phyloP scores from a whole-genome alignment of 2,113 vertebrate species.

The Hyaena hyaena region DNA sequence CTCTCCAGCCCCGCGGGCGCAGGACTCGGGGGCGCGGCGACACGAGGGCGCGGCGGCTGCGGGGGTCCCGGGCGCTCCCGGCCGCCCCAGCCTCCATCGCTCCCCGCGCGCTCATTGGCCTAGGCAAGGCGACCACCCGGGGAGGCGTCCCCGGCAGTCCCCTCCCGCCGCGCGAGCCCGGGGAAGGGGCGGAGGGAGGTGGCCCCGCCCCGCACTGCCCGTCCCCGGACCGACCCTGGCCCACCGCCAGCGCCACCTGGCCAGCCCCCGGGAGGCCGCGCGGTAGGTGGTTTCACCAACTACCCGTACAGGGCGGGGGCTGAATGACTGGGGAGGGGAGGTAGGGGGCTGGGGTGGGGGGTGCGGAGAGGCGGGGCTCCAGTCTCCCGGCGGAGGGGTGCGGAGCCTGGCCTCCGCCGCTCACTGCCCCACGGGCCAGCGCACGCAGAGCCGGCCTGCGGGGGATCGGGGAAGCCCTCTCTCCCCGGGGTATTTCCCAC shows the following conservation, averaged over 20 bases:
- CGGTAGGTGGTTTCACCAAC: neutral
- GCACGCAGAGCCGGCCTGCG: neutral
- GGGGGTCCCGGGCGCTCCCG: conserved; percentile 14
- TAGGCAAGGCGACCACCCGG: conserved; percentile 74
- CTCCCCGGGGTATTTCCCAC: neutral
- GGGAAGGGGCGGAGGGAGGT: conserved; percentile 60
- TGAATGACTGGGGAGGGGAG: neutral
- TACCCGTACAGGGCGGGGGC: neutral
- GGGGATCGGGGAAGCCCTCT: neutral
- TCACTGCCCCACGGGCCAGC: neutral
- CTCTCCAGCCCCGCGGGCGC: conserved; percentile 48
- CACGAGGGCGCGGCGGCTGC: neutral
- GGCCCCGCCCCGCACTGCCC: conserved; percentile 57
- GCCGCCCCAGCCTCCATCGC: conserved; percentile 54
- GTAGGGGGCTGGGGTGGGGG: neutral
- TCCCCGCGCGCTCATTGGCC: conserved; percentile 79
- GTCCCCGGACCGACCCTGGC: conserved; percentile 49
- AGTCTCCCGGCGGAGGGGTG: neutral
- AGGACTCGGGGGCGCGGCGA: conserved; percentile 20
- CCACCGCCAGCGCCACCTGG: fast-evolving
- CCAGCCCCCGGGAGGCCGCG: neutral
- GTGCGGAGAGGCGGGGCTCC: neutral
- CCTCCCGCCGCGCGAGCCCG: neutral
- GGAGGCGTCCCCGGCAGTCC: conserved; percentile 55
- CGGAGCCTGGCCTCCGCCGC: neutral